These are phyloP conservation scores for Balanococcus diminutus DNA, from an alignment of 2,888 invertebrate species.

Conservation along the genomic window DNA sequence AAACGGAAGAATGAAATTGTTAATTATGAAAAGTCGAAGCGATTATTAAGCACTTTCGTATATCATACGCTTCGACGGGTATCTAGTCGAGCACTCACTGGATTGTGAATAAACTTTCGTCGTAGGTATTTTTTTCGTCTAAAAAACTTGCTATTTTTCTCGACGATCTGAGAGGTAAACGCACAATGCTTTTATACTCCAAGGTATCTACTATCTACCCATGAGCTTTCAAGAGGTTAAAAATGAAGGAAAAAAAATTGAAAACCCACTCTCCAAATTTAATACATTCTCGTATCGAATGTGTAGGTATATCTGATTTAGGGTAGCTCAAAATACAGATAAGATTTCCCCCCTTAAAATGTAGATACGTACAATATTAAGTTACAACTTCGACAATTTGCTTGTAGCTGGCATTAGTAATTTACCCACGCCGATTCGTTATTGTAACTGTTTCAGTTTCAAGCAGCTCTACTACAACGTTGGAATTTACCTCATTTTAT, in stretches of 20 bases:
- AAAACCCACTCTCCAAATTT: too few species aligned
- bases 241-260: too few species aligned
- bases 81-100: not conserved
- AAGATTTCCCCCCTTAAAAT: not conserved
- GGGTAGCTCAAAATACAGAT: not conserved
- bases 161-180: too few species aligned
- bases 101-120: not conserved
- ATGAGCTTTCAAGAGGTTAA: too few species aligned
- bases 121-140: not conserved
- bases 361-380: not conserved
- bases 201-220: too few species aligned
- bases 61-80: not conserved
- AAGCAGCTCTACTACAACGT: slow-evolving; percentile 83
- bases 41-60: not conserved
- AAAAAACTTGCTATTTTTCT: too few species aligned
- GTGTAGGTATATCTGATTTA: not conserved
- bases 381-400: not conserved
- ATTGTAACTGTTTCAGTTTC: slow-evolving; percentile 69
- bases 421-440: not conserved
- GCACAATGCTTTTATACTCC: too few species aligned
- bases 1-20: not conserved
- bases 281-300: not conserved
- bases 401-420: not conserved
- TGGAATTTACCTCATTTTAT: slow-evolving; percentile 86
- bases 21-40: not conserved